phyloP scores from a whole-genome alignment of 1,140 invertebrate genomes.

The Nasonia vitripennis region DNA sequence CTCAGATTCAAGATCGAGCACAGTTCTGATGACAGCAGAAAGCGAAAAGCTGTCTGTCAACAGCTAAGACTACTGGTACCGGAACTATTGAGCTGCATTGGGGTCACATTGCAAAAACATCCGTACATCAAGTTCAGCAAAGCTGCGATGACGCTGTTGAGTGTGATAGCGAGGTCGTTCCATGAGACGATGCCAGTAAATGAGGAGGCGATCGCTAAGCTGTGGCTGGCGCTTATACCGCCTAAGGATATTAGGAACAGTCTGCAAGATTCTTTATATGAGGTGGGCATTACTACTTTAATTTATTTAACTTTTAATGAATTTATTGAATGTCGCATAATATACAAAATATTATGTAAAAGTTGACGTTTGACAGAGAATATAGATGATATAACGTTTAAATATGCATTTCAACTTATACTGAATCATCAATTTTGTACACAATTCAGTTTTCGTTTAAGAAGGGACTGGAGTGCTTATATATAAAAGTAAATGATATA shows the following conservation, averaged over 20 bases:
- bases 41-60: conserved; percentile 57
- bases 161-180: conserved; percentile 62
- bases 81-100: conserved; percentile 66
- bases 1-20: conserved; percentile 64
- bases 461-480: too few species aligned
- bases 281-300: conserved; percentile 57
- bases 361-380: neutral
- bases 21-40: conserved; percentile 39
- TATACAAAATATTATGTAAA: conserved; percentile 18
- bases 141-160: conserved; percentile 65
- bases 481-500: too few species aligned
- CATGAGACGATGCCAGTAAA: conserved; percentile 62
- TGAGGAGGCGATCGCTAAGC: conserved; percentile 65
- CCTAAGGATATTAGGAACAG: conserved; percentile 68
- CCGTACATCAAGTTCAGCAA: conserved; percentile 67
- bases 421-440: too few species aligned
- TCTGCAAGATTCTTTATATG: conserved; percentile 68
- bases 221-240: conserved; percentile 70
- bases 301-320: conserved; percentile 10
- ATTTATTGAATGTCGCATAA: neutral
- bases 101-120: conserved; percentile 67
- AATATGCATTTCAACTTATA: too few species aligned
- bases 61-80: conserved; percentile 68
- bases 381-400: too few species aligned
- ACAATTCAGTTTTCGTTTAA: too few species aligned